phyloP scores from a whole-genome alignment of 2,797 vertebrate species.

The Acipenser ruthenus region DNA sequence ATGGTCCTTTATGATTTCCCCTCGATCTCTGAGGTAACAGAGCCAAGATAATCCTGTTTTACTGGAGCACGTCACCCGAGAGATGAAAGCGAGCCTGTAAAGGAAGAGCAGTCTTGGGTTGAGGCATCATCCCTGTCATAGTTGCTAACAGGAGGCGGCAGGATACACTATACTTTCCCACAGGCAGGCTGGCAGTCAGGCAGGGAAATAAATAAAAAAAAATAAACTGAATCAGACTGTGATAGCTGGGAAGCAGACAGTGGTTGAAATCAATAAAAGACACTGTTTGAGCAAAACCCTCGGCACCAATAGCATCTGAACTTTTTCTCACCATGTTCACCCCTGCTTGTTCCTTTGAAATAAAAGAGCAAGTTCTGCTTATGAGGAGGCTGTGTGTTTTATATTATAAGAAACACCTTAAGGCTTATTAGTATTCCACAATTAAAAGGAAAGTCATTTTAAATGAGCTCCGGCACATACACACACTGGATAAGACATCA shows the following conservation, averaged over 20 bases:
- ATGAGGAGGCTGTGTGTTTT: background rate
- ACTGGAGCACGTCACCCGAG: background rate
- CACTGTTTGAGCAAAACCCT: background rate
- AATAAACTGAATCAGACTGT: background rate
- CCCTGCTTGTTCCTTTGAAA: background rate
- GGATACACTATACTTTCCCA: background rate
- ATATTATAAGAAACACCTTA: too few species aligned
- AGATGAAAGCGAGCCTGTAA: background rate
- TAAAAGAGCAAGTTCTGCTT: background rate
- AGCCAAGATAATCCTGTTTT: background rate
- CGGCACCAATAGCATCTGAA: background rate
- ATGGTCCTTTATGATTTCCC: too few species aligned
- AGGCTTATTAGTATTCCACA: too few species aligned
- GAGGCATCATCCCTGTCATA: background rate
- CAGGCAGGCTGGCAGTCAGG: background rate
- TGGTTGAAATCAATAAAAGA: background rate
- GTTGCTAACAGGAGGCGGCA: background rate
- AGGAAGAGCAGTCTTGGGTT: background rate
- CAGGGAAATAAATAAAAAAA: background rate
- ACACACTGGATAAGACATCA: too few species aligned
- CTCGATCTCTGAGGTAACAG: too few species aligned
- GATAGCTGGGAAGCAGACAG: background rate
- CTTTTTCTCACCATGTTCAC: background rate
- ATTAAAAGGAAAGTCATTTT: background rate
- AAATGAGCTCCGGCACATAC: background rate